Base-by-base conservation (phyloP, 1,140 invertebrate genomes). In the Amyelois transitella region DNA sequence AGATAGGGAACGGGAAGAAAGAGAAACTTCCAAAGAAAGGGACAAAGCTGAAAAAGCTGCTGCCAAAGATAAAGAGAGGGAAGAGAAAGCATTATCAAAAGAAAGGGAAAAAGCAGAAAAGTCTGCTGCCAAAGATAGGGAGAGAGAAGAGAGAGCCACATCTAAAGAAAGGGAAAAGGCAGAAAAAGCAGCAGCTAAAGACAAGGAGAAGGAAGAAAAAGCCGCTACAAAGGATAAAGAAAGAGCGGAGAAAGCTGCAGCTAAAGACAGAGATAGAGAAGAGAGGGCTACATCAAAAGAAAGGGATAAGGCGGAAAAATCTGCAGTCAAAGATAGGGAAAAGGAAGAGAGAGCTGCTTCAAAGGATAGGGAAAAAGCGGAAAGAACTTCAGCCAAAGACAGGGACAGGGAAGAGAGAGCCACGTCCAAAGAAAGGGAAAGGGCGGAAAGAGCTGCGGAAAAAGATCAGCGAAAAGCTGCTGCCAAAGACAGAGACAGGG, bases 1-100 rank as follows among this genome's bases (percentile, higher is more conserved):
- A 19, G 22, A 20, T 8, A 59, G 57, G 55, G 58, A 60, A 53
- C 60, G 18, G 56, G 55, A 58, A 18, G 60, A 62, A 45, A 19
- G 1, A 18, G 10, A 47, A 20, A 18, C 43, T 44, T 6, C 5
- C 24, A 63, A 38, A 53, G 32, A 54, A 21, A 18, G 22, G 44
- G 43, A 56, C 25, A 45, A 12, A 20, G 18, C n/a, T 5, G 50
- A 14, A 28, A 56, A 43, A 53, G 22, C 24, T 44, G 18, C 18
- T 5, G 6, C 7, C 12, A 60, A 58, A 49, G 64, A 60, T 8
- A 60, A 38, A 55, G 48, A 60, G 28, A 55, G 7, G 25, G 48
- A 20, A 19, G 50, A 55, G 17, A 22, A 32, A 25, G 48, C 32
- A 1, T 17, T 19, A 8, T 48, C 18, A 5, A 62, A 50, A 55